Evolutionary conservation across 2,113 vertebrate species (phyloP).

Genomic region (Chrysochloris asiatica): DNA sequence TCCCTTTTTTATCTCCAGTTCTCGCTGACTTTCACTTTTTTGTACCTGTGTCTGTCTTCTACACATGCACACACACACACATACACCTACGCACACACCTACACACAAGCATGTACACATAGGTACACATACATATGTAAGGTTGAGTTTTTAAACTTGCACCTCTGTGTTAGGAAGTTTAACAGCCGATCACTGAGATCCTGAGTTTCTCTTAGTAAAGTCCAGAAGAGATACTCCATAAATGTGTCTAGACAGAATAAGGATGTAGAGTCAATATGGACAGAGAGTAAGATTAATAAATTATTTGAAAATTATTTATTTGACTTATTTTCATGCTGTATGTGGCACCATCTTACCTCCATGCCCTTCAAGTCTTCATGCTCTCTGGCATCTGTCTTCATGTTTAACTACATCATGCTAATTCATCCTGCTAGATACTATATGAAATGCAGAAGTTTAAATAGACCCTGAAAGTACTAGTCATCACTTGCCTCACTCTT

Average conservation of each 20-base stretch:
- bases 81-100: background rate
- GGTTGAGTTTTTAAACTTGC: background rate
- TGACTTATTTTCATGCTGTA: constrained; percentile 8
- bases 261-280: background rate
- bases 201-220: background rate
- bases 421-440: constrained; percentile 49
- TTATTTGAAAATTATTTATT: constrained; percentile 9
- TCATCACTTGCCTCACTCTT: background rate
- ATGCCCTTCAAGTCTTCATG: constrained; percentile 38
- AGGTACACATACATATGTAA: background rate
- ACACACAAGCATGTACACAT: background rate
- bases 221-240: background rate
- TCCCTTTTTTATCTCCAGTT: background rate
- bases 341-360: constrained; percentile 15
- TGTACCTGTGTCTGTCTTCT: background rate
- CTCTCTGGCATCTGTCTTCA: constrained; percentile 46
- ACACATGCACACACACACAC: background rate
- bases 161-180: background rate
- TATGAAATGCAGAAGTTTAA: constrained; percentile 59
- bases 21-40: rapidly evolving
- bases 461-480: constrained; percentile 38
- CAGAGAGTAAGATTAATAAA: constrained; percentile 13
- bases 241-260: background rate
- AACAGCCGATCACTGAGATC: background rate
- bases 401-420: constrained; percentile 45